phyloP scores from a whole-genome alignment of 2,113 vertebrate species.

The Indri indri region DNA sequence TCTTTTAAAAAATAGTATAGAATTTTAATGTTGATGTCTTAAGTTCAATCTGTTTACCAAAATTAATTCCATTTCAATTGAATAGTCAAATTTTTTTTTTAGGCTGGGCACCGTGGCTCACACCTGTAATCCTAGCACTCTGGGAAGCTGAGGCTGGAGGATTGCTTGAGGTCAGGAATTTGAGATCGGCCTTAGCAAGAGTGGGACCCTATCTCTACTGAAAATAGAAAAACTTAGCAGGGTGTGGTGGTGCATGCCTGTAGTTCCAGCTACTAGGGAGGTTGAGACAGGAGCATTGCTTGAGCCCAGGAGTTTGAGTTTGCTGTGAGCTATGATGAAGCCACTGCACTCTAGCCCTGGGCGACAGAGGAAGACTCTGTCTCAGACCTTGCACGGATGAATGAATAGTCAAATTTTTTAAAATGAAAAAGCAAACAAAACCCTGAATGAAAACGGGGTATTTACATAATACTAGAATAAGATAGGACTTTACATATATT shows the following conservation, averaged over 20 bases:
- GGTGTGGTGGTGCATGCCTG: background rate
- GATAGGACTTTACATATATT: background rate
- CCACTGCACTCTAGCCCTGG: too few species aligned
- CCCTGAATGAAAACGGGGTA: background rate
- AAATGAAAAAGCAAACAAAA: background rate
- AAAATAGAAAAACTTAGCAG: too few species aligned
- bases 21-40: background rate
- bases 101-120: too few species aligned
- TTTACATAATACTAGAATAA: background rate
- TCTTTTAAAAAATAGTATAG: background rate
- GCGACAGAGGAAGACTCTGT: too few species aligned
- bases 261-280: background rate
- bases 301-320: background rate
- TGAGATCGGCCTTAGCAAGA: too few species aligned
- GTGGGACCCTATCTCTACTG: too few species aligned
- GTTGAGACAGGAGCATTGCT: background rate
- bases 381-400: too few species aligned
- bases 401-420: background rate
- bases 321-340: too few species aligned
- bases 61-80: background rate
- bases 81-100: background rate
- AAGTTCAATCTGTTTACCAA: background rate
- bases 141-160: too few species aligned
- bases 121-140: too few species aligned
- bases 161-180: too few species aligned